A percentile compares a stretch with the other conserved stretches of the same genome.
Conservation (phyloP, 2,888 invertebrate genomes). For the Amorpha juglandis region DNA sequence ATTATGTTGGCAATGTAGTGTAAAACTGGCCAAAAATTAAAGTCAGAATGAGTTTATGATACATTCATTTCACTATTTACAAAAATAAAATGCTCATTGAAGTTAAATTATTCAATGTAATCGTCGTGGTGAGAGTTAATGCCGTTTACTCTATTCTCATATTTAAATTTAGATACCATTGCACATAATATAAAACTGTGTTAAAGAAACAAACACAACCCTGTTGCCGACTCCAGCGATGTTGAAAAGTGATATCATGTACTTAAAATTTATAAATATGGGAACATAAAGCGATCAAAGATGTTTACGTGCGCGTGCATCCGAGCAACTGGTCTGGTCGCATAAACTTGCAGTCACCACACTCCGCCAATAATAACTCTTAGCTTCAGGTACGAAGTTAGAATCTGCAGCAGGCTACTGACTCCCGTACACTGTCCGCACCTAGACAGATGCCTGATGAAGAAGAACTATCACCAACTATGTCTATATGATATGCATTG, state of each 20-base stretch:
- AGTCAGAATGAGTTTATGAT: too few species aligned
- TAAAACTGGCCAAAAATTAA: too few species aligned
- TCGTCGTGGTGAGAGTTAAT: not conserved
- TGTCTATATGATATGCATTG: too few species aligned
- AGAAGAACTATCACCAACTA: too few species aligned
- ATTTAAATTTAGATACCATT: not conserved
- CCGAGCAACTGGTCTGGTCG: constrained; percentile 33
- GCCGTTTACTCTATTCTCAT: not conserved
- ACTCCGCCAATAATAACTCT: constrained; percentile 41
- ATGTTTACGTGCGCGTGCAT: constrained; percentile 31
- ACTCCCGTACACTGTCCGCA: not conserved
- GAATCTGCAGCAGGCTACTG: constrained; percentile 14
- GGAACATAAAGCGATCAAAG: constrained; percentile 26
- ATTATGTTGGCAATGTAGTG: too few species aligned
- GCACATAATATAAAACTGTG: not conserved
- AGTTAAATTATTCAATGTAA: not conserved
- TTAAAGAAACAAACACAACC: not conserved
- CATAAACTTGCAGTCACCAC: constrained; percentile 40
- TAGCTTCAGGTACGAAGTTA: constrained; percentile 23
- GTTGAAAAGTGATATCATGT: constrained; percentile 25
- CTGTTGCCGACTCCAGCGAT: constrained; percentile 23
- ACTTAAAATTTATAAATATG: constrained; percentile 28
- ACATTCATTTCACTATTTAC: too few species aligned
- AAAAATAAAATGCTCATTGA: too few species aligned
- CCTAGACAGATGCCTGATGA: too few species aligned